These are phyloP conservation scores for Drosophila sp. DNA, from an alignment of 1,140 invertebrate genomes.

Conservation along the genomic window DNA sequence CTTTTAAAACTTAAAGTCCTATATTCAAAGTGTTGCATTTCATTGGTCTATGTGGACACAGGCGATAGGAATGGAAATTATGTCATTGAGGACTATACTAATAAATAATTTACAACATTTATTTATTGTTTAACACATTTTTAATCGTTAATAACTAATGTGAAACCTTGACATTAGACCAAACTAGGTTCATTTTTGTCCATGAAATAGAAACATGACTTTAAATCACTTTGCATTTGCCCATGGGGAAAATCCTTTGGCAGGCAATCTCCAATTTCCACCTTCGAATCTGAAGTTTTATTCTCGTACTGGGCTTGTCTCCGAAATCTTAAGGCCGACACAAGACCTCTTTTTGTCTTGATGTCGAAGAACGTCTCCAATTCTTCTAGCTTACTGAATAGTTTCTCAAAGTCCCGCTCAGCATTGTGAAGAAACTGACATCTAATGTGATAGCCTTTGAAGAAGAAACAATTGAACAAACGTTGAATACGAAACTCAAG, in stretches of 20 bases:
- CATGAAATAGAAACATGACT: constrained; percentile 54
- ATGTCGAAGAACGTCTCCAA: constrained; percentile 66
- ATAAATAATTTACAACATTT: neutral
- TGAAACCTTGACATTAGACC: neutral
- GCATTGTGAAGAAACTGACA: constrained; percentile 66
- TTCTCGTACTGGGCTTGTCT: constrained; percentile 1
- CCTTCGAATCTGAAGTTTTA: neutral
- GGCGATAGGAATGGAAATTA: constrained; percentile 27
- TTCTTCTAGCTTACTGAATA: constrained; percentile 61
- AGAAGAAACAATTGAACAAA: constrained; percentile 71
- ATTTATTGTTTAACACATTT: too few species aligned
- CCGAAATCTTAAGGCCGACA: constrained; percentile 27
- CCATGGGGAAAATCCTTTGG: constrained; percentile 49
- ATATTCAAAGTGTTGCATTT: constrained; percentile 50
- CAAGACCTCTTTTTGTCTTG: constrained; percentile 51
- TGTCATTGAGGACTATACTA: neutral
- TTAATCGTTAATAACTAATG: too few species aligned
- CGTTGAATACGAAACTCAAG: constrained; percentile 71
- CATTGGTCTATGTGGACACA: constrained; percentile 40
- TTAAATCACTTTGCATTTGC: constrained; percentile 57
- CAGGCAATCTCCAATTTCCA: constrained; percentile 36
- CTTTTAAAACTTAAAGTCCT: constrained; percentile 44
- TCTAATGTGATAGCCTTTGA: constrained; percentile 46
- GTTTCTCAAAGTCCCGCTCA: constrained; percentile 57
- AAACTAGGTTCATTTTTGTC: neutral